Conservation (phyloP, 2,888 invertebrate genomes). For the Nemoura dubitans region DNA sequence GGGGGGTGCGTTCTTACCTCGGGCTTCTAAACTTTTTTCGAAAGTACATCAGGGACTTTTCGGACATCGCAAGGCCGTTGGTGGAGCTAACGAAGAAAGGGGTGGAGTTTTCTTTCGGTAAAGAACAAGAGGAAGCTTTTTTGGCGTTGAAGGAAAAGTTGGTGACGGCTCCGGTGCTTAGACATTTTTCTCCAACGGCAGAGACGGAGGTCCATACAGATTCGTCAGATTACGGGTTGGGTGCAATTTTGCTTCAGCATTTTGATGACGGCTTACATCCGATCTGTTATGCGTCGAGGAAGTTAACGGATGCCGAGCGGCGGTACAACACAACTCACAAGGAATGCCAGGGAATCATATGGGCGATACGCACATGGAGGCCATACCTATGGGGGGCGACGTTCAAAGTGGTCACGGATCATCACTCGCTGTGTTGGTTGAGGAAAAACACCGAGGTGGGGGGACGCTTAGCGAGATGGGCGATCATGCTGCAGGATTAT, state of each 20-base stretch:
- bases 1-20: neutral
- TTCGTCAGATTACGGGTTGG: constrained; percentile 30
- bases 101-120: constrained; percentile 9
- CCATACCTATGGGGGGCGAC: neutral
- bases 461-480: constrained; percentile 44
- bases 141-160: constrained; percentile 50
- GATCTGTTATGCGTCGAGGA: neutral
- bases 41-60: constrained; percentile 15
- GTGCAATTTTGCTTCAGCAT: constrained; percentile 30
- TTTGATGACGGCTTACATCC: constrained; percentile 30
- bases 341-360: constrained; percentile 9
- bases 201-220: neutral
- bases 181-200: constrained; percentile 49
- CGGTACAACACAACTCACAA: constrained; percentile 3
- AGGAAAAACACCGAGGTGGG: constrained; percentile 8
- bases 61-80: neutral
- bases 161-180: constrained; percentile 51
- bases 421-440: constrained; percentile 43
- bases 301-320: constrained; percentile 3
- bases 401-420: constrained; percentile 41
- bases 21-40: constrained; percentile 29
- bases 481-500: constrained; percentile 21
- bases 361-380: neutral
- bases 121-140: constrained; percentile 29
- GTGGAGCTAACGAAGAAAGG: constrained; percentile 15